A percentile compares a stretch with the other conserved stretches of the same genome.
Conservation (phyloP, 1,140 invertebrate genomes). For the Sitodiplosis mosellana region DNA sequence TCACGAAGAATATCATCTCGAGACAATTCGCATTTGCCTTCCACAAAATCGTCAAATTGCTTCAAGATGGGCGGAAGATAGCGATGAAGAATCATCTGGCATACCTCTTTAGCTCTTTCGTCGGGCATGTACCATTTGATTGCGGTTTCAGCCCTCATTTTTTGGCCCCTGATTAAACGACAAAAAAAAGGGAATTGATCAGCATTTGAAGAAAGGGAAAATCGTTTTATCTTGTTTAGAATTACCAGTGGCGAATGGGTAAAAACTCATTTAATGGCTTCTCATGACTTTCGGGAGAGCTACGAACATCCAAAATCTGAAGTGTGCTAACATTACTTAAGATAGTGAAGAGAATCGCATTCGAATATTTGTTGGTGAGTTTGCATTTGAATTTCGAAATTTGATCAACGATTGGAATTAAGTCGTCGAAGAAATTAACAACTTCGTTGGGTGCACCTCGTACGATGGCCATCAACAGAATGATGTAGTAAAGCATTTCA, state of each 20-base stretch:
- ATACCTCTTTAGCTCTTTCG: constrained; percentile 43
- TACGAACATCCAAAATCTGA: constrained; percentile 42
- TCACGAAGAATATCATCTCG: constrained; percentile 24
- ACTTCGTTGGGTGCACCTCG: constrained; percentile 39
- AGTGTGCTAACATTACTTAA: constrained; percentile 24
- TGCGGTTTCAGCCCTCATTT: constrained; percentile 41
- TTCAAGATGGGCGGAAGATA: constrained; percentile 39
- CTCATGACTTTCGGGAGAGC: constrained; percentile 38
- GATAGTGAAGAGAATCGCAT: constrained; percentile 24
- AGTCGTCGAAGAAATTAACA: constrained; percentile 36
- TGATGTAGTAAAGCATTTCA: constrained; percentile 58
- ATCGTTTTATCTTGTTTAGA: not conserved
- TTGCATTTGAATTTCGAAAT: constrained; percentile 40
- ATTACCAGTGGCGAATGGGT: constrained; percentile 70
- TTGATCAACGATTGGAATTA: constrained; percentile 39
- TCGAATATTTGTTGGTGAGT: constrained; percentile 37
- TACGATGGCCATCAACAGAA: constrained; percentile 53
- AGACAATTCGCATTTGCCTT: constrained; percentile 17
- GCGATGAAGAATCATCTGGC: constrained; percentile 40
- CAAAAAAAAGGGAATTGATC: too few relatives aligned
- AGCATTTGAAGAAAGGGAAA: too few relatives aligned
- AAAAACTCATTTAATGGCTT: constrained; percentile 48
- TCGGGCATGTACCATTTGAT: constrained; percentile 62
- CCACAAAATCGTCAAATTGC: constrained; percentile 30
- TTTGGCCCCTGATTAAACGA: constrained; percentile 23